These are phyloP conservation scores for Crocodylus rhombifer DNA, from an alignment of 2,797 vertebrate species.

Conservation along the genomic window DNA sequence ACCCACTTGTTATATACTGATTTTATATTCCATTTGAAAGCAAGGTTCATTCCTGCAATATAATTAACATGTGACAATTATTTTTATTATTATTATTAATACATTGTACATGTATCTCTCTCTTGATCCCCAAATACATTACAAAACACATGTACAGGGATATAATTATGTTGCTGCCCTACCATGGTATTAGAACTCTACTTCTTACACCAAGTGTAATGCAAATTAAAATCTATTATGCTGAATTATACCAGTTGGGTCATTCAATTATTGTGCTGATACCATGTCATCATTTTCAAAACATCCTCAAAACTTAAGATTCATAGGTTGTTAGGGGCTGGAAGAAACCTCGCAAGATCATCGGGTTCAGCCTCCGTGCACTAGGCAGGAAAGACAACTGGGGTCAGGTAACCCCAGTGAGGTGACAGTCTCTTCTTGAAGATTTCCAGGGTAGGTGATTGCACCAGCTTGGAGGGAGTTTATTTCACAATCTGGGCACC, in stretches of 20 bases:
- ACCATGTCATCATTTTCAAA: not conserved
- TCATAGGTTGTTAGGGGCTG: too few relatives aligned
- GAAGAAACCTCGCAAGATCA: too few relatives aligned
- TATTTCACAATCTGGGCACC: too few relatives aligned
- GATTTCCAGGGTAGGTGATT: too few relatives aligned
- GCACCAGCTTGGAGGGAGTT: too few relatives aligned
- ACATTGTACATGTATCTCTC: not conserved
- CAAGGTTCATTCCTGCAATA: not conserved
- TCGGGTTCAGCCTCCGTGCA: too few relatives aligned
- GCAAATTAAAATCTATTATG: not conserved
- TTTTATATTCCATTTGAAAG: not conserved
- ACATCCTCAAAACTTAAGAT: not conserved
- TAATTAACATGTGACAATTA: not conserved
- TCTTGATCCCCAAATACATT: not conserved
- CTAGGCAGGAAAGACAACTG: too few relatives aligned
- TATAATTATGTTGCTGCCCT: not conserved
- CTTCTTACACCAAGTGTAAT: not conserved
- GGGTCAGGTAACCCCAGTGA: too few relatives aligned
- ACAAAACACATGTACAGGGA: fast-evolving
- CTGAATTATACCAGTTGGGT: fast-evolving
- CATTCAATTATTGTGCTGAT: not conserved
- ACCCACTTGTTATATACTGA: not conserved
- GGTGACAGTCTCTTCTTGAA: too few relatives aligned
- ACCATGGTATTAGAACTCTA: fast-evolving
- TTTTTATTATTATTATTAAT: not conserved